Conservation (phyloP, 2,888 invertebrate genomes). For the Parnassius orleans region DNA sequence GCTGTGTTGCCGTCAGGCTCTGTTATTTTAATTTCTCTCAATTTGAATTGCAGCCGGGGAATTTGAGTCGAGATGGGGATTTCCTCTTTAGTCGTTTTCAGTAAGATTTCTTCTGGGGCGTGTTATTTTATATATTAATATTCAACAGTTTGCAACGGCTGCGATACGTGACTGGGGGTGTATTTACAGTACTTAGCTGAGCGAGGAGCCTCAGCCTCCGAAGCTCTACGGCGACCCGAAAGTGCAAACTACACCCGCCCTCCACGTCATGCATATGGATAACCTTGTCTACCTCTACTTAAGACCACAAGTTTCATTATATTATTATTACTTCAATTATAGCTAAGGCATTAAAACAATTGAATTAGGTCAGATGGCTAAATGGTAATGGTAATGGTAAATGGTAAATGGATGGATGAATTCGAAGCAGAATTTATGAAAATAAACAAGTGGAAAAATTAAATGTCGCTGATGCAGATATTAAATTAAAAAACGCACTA, state of each 20-base stretch:
- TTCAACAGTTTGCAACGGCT: constrained; percentile 71
- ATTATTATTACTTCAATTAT: constrained; percentile 6
- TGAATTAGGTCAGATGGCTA: too few species aligned
- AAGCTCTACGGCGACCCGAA: constrained; percentile 39
- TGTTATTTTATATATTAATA: constrained; percentile 70
- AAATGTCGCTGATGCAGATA: too few species aligned
- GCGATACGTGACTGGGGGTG: constrained; percentile 69
- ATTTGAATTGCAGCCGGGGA: constrained; percentile 30
- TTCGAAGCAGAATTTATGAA: too few species aligned
- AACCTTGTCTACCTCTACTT: constrained; percentile 29
- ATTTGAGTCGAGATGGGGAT: constrained; percentile 37
- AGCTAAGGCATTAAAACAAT: neutral
- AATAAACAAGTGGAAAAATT: too few species aligned
- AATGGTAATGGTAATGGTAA: too few species aligned
- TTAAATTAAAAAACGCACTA: too few species aligned
- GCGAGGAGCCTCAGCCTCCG: constrained; percentile 54
- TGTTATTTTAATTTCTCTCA: constrained; percentile 38
- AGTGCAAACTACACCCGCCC: constrained; percentile 25
- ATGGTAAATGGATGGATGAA: too few species aligned
- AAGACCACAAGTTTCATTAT: constrained; percentile 20
- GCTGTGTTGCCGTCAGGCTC: constrained; percentile 19
- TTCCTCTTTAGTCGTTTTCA: constrained; percentile 47
- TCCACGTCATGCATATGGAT: constrained; percentile 52
- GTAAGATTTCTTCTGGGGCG: constrained; percentile 54
- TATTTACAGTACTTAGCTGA: constrained; percentile 75